phyloP scores from a whole-genome alignment of 2,888 invertebrate genomes.

The Norana najaformis region DNA sequence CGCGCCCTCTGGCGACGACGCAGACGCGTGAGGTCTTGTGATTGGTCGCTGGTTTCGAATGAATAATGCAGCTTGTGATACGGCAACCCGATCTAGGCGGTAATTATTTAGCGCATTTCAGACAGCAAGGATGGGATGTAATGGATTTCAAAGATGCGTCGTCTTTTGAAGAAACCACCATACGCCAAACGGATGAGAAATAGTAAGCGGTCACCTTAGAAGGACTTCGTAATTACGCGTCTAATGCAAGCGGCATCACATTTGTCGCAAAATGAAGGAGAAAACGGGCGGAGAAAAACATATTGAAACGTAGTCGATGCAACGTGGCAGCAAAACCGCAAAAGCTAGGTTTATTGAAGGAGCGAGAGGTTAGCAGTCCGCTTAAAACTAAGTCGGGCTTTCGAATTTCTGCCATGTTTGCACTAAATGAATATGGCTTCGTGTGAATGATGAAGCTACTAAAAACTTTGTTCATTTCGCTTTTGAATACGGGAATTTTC shows the following conservation, averaged over 20 bases:
- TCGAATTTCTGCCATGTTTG: not conserved
- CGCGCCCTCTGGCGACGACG: not conserved
- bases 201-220: slow-evolving; percentile 16
- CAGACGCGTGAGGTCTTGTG: not conserved
- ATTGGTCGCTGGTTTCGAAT: not conserved
- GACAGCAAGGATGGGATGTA: not conserved
- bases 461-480: not conserved
- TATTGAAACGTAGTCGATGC: not conserved
- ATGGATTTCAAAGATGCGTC: slow-evolving; percentile 21
- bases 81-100: not conserved
- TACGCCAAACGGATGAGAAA: slow-evolving; percentile 18
- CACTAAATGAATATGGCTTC: not conserved
- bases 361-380: not conserved
- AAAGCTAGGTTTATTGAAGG: slow-evolving; percentile 7
- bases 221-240: slow-evolving; percentile 1
- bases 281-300: not conserved
- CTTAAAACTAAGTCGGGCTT: not conserved
- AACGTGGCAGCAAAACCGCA: not conserved
- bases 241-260: not conserved
- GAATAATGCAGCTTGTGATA: slow-evolving; percentile 6
- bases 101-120: slow-evolving; percentile 17
- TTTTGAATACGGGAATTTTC: not conserved
- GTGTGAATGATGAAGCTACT: not conserved
- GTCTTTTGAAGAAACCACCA: not conserved
- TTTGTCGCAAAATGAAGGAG: not conserved